Percentiles rank a stretch among this genome's conserved stretches.
Conservation (phyloP, 2,888 invertebrate genomes). For the Eumacrocentrus americanus region DNA sequence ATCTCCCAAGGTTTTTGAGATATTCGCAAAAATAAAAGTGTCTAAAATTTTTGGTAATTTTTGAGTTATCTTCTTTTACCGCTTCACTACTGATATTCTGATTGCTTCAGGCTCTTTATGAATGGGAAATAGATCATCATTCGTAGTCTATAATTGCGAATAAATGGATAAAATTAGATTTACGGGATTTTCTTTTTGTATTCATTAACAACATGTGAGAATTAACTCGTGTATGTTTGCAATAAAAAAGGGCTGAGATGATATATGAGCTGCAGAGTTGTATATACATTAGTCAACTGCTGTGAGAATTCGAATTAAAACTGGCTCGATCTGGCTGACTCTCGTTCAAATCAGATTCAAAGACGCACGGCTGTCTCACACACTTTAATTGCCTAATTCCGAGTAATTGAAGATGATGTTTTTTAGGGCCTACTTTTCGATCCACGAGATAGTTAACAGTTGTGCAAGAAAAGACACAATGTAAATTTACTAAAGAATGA, state of each 20-base stretch:
- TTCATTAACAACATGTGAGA: neutral
- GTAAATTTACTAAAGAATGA: neutral
- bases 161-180: no score
- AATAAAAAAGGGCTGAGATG: constrained; percentile 3
- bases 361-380: constrained; percentile 24
- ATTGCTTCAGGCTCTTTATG: no score
- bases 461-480: neutral
- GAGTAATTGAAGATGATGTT: constrained; percentile 36
- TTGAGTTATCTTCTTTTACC: no score
- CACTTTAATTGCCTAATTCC: constrained; percentile 40
- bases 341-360: constrained; percentile 45
- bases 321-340: constrained; percentile 52
- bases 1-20: no score
- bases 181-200: neutral
- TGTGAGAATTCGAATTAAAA: constrained; percentile 49
- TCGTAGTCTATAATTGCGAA: no score
- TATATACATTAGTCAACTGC: constrained; percentile 1
- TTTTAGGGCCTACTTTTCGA: constrained; percentile 48
- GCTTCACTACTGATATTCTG: no score
- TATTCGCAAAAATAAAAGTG: no score
- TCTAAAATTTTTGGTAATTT: no score
- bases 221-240: neutral
- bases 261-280: constrained; percentile 2
- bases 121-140: no score
- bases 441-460: neutral